Base-by-base conservation (phyloP, 2,797 vertebrate species). In the Cynopterus sphinx region DNA sequence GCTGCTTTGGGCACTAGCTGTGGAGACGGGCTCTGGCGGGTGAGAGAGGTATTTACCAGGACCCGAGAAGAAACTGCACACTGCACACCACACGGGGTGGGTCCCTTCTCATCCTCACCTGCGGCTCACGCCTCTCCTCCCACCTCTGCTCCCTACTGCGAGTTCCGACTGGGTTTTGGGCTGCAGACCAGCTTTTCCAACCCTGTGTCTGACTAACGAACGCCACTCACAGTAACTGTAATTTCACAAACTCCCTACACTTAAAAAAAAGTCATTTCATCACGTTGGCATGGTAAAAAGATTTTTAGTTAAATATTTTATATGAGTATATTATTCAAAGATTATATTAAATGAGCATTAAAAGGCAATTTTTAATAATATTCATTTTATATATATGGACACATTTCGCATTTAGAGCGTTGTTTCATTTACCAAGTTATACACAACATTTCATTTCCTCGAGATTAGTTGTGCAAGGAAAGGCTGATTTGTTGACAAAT, bases 261-360 rank as follows among this genome's bases (percentile, higher is more conserved):
- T 96, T 93, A 92, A 94, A 97, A 92, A 57, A 96, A 97, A 95
- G 63, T 95, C 96, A 89, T 68, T 97, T 97, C 75, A 96, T 96
- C 96, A 97, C 94, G 90, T 97, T 88, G 95, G 82, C 94, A 91
- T 3, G 43, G 93, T 95, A 90, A 96, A 91, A 61, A 78, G 79
- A 88, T 39, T 96, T 95, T 97, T 94, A 96, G 94, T 94, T 97
- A 96, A 97, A 98, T 97, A 97, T 96, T 98, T 98, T 84, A 96
- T 90, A 94, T 68, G 90, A 87, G 85, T 81, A 92, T 94, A 96
- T 97, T 97, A 97, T 91, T 96, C 94, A 96, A 96, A 90, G 88
- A 89, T 91, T 96, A 95, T 92, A 95, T 97, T 97, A 98, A 96
- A 94, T 96, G 92, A 98, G 89, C 82, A 95, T 96, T 95, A 97